Evolutionary conservation across 2,113 vertebrate species (phyloP), one percentile per base, ranked within the genome.

Genomic region (Zosterops japonicus): DNA sequence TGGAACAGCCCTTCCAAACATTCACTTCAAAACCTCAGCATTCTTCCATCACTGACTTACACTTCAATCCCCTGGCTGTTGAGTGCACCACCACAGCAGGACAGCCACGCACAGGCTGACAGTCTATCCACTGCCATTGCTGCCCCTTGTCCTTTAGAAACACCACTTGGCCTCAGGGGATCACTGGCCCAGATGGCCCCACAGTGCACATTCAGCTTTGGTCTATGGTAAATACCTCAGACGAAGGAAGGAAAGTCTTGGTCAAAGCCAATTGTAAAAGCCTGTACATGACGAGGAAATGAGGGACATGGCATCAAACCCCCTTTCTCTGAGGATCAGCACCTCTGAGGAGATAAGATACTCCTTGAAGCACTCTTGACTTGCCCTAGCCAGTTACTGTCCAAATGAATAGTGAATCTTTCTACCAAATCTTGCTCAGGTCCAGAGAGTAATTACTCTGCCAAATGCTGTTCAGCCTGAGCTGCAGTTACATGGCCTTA

Each of bases 21-120:
- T 41, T 84, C 28, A 67, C 47, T 93, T 83, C 52, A 90, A 96
- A 97, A 93, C 42, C 79, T 93, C 92, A 90, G 29, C 68, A 92
- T 86, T 97, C 50, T 85, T 91, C 50, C 50, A 64, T 3, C 12
- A 9, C 33, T 80, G 55, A 79, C 41, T 80, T 76, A 44, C 42
- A 31, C 41, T 67, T 41, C 78, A 59, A 55, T 31, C 11, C 63
- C 24, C 56, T 52, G 47, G 39, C 33, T 67, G 39, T 25, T 0
- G 3, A 83, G 25, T 6, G 74, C 6, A 49, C 3, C 31, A 23
- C 19, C 71, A 41, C 29, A 81, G 46, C 24, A 59, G 67, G 60
- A 88, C 27, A 63, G 63, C 42, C 67, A 41, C 0, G 3, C 22
- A 33, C 5, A 22, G 44, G 17, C 85, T 64, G 61, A 57, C 56